Base-by-base conservation (phyloP, 2,113 vertebrate genomes). In the Sorex araneus region DNA sequence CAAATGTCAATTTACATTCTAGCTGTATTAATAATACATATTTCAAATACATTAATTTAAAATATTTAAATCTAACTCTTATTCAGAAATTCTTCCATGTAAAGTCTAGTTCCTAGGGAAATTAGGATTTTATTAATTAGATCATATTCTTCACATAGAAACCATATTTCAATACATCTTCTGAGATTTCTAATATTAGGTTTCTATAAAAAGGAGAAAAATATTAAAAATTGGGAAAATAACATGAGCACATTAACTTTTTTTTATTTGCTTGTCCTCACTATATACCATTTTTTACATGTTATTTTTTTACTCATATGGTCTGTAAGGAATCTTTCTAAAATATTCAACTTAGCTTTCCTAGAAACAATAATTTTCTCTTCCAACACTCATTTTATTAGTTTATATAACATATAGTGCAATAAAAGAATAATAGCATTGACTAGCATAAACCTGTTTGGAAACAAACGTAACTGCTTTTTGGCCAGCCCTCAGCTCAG, bases 351-450 rank as follows among this genome's bases (percentile, higher is more conserved):
- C 30, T 85, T 82, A 75, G 11, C 80, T 93, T 84, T 86, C 79
- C 76, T 94, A 88, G 89, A 90, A 94, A 90, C 57, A 88, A 82
- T 16, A 78, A 23, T 40, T 81, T 93, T 94, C 75, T n/a, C 78
- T 95, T 81, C 54, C 63, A 92, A 78, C 13, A 54, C 63, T 92
- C 84, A 88, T 85, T 93, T 84, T 57, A 92, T 85, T 83, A 88
- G 16, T 93, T 94, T 89, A 71, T 78, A 40, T 81, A 94, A n/a
- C 32, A 70, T 89, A 88, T 95, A 94, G 91, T 78, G 34, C 70
- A 87, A 81, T 91, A 92, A 64, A 64, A 47, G 84, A 77, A 95
- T 91, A 93, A 81, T 12, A 93, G 57, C 90, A 94, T 78, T 32
- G 93, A 79, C 10, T 70, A 76, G 73, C 57, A 78, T 57, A 90